A percentile compares a stretch with the other conserved stretches of the same genome.
phyloP scores from a whole-genome alignment of 2,797 vertebrate species.

The Chelonia mydas region DNA sequence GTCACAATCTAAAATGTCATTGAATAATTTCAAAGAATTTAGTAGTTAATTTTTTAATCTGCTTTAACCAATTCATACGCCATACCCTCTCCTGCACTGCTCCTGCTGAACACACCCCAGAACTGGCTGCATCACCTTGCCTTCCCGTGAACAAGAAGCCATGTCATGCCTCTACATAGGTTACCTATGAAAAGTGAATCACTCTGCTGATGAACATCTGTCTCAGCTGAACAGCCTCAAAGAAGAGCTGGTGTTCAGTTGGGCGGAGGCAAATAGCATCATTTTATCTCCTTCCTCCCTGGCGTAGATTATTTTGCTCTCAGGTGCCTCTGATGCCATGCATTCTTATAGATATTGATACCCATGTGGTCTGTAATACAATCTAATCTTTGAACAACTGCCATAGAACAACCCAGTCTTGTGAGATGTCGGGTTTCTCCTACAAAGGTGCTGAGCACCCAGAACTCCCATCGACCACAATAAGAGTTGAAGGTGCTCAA shows the following conservation, averaged over 20 bases:
- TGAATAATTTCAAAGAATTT: not conserved
- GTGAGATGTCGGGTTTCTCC: not conserved
- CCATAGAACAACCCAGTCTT: not conserved
- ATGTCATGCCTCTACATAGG: rapidly evolving
- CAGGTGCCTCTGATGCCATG: rapidly evolving
- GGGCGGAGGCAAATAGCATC: rapidly evolving
- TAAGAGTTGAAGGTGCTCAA: not conserved
- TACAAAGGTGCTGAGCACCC: not conserved
- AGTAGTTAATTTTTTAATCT: not conserved
- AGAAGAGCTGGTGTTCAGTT: rapidly evolving
- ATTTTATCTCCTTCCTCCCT: not conserved
- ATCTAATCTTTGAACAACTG: not conserved
- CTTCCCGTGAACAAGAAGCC: not conserved
- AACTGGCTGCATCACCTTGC: not conserved
- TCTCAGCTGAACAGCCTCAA: not conserved
- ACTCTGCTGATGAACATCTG: not conserved
- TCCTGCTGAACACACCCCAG: not conserved
- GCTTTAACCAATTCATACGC: not conserved
- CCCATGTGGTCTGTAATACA: rapidly evolving
- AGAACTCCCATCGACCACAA: not conserved
- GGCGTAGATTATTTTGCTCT: not conserved
- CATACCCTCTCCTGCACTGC: not conserved
- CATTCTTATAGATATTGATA: not conserved
- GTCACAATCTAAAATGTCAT: not conserved
- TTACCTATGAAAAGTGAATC: not conserved